phyloP scores from a whole-genome alignment of 2,888 invertebrate genomes.

The Acanthoscelides obtectus region DNA sequence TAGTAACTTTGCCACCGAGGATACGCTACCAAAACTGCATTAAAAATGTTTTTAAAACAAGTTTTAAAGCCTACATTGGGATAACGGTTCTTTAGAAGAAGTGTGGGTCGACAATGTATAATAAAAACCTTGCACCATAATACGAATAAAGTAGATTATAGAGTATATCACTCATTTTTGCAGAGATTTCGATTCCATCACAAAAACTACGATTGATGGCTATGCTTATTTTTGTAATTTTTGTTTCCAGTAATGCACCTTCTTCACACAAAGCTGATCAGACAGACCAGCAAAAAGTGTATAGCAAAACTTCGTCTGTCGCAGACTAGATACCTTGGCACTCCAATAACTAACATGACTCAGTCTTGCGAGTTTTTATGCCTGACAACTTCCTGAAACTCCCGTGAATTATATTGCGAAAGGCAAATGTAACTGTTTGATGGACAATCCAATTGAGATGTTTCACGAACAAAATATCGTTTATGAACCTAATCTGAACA shows the following conservation, averaged over 20 bases:
- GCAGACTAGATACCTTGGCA: slow-evolving; percentile 43
- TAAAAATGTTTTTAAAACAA: too few relatives aligned
- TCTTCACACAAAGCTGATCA: neutral
- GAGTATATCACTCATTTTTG: too few relatives aligned
- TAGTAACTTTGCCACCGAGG: too few relatives aligned
- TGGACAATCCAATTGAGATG: neutral
- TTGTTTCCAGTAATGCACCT: neutral
- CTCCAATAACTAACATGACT: slow-evolving; percentile 32
- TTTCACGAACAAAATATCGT: neutral
- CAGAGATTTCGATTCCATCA: too few relatives aligned
- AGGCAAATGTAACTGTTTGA: slow-evolving; percentile 7
- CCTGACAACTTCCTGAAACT: neutral
- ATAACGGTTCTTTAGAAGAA: too few relatives aligned
- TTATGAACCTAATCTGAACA: too few relatives aligned
- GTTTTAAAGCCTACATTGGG: too few relatives aligned
- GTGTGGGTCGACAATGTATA: too few relatives aligned
- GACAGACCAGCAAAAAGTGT: slow-evolving; percentile 9
- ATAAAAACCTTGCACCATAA: too few relatives aligned
- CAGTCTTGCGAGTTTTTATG: slow-evolving; percentile 28
- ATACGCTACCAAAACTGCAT: too few relatives aligned
- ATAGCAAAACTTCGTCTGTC: slow-evolving; percentile 15
- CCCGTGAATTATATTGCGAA: neutral
- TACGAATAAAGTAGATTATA: too few relatives aligned
- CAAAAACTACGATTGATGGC: too few relatives aligned
- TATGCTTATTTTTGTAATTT: neutral